Evolutionary conservation across 2,888 invertebrate species (phyloP).

Genomic region (Diloba caeruleocephala): DNA sequence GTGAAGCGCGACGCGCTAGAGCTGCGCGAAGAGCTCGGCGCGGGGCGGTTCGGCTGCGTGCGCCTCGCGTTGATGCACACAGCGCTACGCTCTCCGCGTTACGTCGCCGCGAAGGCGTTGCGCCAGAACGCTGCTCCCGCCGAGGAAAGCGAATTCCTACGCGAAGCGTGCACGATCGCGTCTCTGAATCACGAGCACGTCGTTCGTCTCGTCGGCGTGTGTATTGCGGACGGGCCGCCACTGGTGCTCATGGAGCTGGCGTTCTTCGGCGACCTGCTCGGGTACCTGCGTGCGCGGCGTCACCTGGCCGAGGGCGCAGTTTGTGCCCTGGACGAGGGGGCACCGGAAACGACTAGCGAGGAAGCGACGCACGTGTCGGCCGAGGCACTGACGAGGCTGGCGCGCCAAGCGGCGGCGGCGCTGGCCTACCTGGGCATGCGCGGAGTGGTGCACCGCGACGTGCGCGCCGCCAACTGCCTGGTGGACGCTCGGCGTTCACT

Average conservation of each 20-base stretch:
- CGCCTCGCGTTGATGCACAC: conserved; percentile 63
- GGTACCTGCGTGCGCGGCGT: conserved; percentile 92
- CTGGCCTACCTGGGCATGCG: conserved; percentile 90
- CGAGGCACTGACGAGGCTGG: conserved; percentile 67
- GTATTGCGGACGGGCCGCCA: conserved; percentile 93
- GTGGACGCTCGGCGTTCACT: conserved; percentile 92
- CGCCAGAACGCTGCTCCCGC: conserved; percentile 93
- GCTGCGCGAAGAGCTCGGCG: conserved; percentile 66
- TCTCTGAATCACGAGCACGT: conserved; percentile 95
- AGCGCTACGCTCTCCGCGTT: conserved; percentile 73
- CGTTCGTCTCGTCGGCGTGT: conserved; percentile 93
- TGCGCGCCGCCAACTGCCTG: conserved; percentile 94
- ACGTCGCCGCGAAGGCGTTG: conserved; percentile 95
- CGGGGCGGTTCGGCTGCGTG: conserved; percentile 73
- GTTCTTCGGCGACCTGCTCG: conserved; percentile 96
- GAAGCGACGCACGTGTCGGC: conserved; percentile 71
- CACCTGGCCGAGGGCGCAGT: conserved; percentile 91
- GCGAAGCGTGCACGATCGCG: conserved; percentile 97
- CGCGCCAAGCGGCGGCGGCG: conserved; percentile 31
- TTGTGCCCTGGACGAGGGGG: conserved; percentile 88
- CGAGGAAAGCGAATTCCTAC: conserved; percentile 92
- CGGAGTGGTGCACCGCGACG: conserved; percentile 95
- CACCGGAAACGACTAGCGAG: conserved; percentile 85
- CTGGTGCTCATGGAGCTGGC: conserved; percentile 97
- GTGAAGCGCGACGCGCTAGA: conserved; percentile 60